These are phyloP conservation scores for Holcopasites calliopsidis DNA, from an alignment of 1,140 invertebrate species.

Conservation along the genomic window DNA sequence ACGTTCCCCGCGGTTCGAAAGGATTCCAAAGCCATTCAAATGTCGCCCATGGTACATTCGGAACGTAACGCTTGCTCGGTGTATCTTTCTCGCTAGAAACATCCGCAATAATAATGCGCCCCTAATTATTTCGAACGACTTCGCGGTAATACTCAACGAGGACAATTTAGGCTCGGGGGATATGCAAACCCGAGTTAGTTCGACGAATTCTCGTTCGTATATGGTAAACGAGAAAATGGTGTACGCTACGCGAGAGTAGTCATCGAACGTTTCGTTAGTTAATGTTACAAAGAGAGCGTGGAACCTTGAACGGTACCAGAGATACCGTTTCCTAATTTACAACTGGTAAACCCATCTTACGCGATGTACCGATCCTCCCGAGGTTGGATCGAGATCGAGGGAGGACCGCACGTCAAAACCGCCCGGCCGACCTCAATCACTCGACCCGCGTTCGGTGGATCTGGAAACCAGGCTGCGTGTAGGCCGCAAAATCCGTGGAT, in stretches of 20 bases:
- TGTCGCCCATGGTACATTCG: background rate
- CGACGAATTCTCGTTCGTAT: background rate
- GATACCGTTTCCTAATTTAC: slow-evolving; percentile 12
- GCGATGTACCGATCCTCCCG: background rate
- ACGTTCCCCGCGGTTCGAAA: background rate
- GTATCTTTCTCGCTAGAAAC: background rate
- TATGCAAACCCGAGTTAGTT: background rate
- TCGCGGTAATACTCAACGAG: too few relatives aligned
- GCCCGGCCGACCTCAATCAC: background rate
- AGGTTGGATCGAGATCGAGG: slow-evolving; percentile 7
- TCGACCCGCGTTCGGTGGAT: background rate
- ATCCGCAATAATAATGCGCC: background rate
- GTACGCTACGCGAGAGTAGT: too few relatives aligned
- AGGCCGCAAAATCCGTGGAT: background rate
- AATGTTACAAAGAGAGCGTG: background rate
- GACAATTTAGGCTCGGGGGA: too few relatives aligned
- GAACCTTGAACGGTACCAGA: slow-evolving; percentile 2
- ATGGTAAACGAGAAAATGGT: too few relatives aligned
- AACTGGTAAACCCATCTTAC: too few relatives aligned
- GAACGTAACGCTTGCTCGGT: background rate
- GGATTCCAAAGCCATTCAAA: background rate
- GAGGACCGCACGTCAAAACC: background rate
- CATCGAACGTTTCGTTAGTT: too few relatives aligned
- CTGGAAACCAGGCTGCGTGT: background rate
- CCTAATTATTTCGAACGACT: background rate